phyloP scores from a whole-genome alignment of 1,140 invertebrate genomes.

The Nomia melanderi region DNA sequence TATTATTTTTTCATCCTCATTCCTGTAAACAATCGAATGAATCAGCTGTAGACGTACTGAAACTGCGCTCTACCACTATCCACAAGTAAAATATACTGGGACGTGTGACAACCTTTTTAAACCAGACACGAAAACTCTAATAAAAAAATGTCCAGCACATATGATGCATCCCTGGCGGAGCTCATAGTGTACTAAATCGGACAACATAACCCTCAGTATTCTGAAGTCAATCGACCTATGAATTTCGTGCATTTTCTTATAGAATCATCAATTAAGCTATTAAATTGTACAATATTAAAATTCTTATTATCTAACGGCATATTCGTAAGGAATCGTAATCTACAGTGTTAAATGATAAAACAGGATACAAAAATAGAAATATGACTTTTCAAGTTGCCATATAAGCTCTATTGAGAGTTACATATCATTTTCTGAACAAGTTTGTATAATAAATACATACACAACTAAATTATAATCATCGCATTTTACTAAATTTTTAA shows the following conservation, averaged over 20 bases:
- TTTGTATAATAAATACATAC: not conserved
- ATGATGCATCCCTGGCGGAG: conserved; percentile 15
- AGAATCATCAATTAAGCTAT: not conserved
- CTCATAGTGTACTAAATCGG: conserved; percentile 14
- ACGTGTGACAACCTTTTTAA: conserved; percentile 10
- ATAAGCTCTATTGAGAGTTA: not conserved
- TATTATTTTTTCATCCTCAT: conserved; percentile 42
- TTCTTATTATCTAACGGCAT: not conserved
- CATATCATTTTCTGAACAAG: not conserved
- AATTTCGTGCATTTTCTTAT: not conserved
- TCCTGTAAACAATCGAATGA: conserved; percentile 59
- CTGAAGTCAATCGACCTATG: not conserved
- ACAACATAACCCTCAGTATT: conserved; percentile 39
- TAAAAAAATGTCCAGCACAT: not conserved
- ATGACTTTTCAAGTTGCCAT: conserved; percentile 13
- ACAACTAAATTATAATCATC: not conserved
- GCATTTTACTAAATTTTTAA: not conserved
- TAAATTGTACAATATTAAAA: not conserved
- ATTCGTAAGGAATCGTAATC: not conserved
- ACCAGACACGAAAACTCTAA: conserved; percentile 45
- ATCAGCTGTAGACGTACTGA: conserved; percentile 42
- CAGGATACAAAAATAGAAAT: not conserved
- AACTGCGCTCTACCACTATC: conserved; percentile 13
- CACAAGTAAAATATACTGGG: conserved; percentile 33
- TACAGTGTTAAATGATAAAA: not conserved